These are phyloP conservation scores for Anguilla pacifica DNA, from an alignment of 2,797 vertebrate species.

Conservation along the genomic window DNA sequence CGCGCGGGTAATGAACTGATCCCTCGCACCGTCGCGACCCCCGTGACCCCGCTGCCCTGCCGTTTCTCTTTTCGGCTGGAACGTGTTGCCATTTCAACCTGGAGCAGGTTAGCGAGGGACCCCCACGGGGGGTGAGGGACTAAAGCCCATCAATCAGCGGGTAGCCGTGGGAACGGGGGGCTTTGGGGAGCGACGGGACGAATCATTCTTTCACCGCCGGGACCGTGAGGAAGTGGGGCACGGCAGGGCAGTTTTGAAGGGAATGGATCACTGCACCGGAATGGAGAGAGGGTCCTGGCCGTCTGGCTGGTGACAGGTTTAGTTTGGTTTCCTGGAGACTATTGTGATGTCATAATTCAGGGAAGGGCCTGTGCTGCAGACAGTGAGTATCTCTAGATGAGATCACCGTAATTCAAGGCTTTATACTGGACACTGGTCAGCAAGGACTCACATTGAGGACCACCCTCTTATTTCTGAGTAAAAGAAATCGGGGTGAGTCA, in stretches of 20 bases:
- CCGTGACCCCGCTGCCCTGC: neutral
- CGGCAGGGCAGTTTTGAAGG: neutral
- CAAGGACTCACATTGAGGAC: neutral
- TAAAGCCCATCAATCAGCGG: neutral
- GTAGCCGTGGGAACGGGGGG: neutral
- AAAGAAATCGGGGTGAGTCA: neutral
- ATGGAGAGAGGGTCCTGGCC: neutral
- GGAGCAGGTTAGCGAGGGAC: conserved; percentile 8
- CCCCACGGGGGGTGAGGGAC: neutral
- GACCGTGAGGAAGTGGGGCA: neutral
- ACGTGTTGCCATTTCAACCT: neutral
- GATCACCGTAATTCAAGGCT: neutral
- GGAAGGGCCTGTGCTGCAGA: too few species aligned
- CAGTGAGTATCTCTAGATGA: neutral
- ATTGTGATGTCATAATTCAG: neutral
- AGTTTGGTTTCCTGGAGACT: neutral
- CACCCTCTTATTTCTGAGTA: conserved; percentile 3
- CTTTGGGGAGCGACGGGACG: neutral
- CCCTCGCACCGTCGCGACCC: neutral
- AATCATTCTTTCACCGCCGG: neutral
- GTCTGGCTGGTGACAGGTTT: neutral
- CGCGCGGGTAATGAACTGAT: neutral
- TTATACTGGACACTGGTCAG: neutral
- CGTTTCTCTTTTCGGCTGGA: conserved; percentile 17
- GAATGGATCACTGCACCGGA: neutral